Percentiles rank a stretch among this genome's conserved stretches.
Conservation (phyloP, 2,113 vertebrate species). For the Callipepla californica region DNA sequence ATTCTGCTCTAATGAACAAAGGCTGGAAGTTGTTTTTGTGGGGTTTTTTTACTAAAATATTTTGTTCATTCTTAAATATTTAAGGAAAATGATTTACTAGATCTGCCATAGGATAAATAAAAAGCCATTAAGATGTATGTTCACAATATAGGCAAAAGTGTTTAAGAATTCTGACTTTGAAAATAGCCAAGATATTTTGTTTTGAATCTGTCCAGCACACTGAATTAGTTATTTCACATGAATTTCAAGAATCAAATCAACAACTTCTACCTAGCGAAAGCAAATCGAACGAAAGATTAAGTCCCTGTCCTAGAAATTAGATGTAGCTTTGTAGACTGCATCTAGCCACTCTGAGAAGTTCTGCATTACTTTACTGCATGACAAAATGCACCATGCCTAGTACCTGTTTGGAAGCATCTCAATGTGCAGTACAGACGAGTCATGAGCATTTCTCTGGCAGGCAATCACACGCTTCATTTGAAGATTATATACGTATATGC, state of each 20-base stretch:
- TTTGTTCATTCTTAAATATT: background rate
- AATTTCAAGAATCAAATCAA: background rate
- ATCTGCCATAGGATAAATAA: background rate
- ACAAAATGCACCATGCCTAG: background rate
- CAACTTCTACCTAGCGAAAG: background rate
- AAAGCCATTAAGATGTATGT: background rate
- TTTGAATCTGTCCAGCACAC: background rate
- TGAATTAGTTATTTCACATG: background rate
- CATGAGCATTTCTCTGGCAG: constrained; percentile 92
- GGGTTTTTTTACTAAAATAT: background rate
- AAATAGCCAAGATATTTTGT: background rate
- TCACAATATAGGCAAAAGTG: background rate
- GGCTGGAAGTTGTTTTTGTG: background rate
- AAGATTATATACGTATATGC: constrained; percentile 92
- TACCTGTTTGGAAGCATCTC: constrained; percentile 84
- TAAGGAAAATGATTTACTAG: background rate
- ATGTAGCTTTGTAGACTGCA: background rate
- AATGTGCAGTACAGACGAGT: constrained; percentile 90
- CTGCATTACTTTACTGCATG: background rate
- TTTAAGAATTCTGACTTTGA: constrained; percentile 1
- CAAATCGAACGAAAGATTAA: constrained; percentile 1
- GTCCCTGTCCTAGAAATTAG: background rate
- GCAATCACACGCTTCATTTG: constrained; percentile 87
- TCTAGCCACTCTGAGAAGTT: background rate
- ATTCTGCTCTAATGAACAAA: background rate